Percentiles rank a stretch among this genome's conserved stretches.
Conservation (phyloP, 2,113 vertebrate species). For the Apteryx mantelli region DNA sequence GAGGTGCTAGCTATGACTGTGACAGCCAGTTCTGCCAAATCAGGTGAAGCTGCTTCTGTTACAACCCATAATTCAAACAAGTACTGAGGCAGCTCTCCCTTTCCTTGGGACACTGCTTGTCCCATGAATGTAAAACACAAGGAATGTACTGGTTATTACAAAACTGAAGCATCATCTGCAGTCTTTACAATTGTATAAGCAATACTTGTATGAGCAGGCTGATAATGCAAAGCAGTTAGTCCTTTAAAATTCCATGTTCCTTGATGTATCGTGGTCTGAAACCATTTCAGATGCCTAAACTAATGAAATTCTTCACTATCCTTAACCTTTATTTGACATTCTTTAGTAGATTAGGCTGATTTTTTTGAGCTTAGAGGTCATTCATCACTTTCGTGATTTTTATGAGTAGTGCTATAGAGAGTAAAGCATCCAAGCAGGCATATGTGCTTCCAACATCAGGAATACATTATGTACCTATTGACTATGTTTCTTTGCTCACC, state of each 20-base stretch:
- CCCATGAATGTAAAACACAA: not conserved
- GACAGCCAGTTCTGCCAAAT: not conserved
- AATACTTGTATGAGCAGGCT: not conserved
- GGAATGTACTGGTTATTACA: not conserved
- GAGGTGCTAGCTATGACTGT: not conserved
- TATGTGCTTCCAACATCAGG: not conserved
- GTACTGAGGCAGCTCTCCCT: not conserved
- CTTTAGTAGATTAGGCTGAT: not conserved
- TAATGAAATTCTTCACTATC: not conserved
- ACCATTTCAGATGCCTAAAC: not conserved
- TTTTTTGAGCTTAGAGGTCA: not conserved
- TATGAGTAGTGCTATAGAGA: not conserved
- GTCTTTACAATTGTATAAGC: not conserved
- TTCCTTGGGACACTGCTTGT: not conserved
- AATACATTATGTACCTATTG: not conserved
- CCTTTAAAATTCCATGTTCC: not conserved
- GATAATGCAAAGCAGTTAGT: not conserved
- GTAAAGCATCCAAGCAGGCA: not conserved
- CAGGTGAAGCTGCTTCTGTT: not conserved
- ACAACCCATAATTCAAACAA: not conserved
- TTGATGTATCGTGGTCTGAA: not conserved
- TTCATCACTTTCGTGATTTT: not conserved
- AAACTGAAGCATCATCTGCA: not conserved
- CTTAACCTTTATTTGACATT: not conserved
- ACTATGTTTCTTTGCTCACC: not conserved